Evolutionary conservation across 2,113 vertebrate genomes (phyloP).

Genomic region (Chunga burmeisteri): DNA sequence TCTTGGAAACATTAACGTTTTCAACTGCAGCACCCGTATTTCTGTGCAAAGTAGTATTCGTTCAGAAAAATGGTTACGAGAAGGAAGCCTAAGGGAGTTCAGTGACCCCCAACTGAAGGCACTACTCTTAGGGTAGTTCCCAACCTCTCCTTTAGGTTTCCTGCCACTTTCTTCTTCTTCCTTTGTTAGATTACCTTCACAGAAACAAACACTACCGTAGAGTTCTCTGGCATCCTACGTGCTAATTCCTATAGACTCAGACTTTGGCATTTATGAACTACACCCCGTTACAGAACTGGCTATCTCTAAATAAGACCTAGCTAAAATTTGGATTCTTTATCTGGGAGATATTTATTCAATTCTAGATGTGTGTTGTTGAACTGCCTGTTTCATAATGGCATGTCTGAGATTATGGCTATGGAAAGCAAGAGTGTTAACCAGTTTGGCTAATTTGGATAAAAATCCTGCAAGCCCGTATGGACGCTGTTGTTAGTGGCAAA

Average conservation of each 20-base stretch:
- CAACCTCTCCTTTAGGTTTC: background rate
- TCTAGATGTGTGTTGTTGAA: background rate
- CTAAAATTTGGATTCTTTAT: background rate
- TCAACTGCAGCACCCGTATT: background rate
- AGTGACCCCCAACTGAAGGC: background rate
- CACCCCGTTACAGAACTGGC: background rate
- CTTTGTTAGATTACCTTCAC: background rate
- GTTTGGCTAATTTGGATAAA: background rate
- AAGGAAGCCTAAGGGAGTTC: background rate
- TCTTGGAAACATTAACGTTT: background rate
- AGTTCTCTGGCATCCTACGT: background rate
- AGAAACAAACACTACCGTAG: background rate
- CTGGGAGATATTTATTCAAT: background rate
- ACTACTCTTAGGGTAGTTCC: background rate
- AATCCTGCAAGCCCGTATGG: accelerated
- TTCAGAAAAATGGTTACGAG: background rate
- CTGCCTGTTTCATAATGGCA: background rate
- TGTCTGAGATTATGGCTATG: background rate
- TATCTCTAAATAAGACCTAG: background rate
- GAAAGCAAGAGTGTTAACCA: background rate
- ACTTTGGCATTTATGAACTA: background rate
- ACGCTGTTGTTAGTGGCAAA: background rate
- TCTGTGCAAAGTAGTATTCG: background rate
- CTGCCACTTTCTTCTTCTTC: background rate
- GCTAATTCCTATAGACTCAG: background rate